phyloP scores from a whole-genome alignment of 2,797 vertebrate genomes.

The Taeniopygia guttata region DNA sequence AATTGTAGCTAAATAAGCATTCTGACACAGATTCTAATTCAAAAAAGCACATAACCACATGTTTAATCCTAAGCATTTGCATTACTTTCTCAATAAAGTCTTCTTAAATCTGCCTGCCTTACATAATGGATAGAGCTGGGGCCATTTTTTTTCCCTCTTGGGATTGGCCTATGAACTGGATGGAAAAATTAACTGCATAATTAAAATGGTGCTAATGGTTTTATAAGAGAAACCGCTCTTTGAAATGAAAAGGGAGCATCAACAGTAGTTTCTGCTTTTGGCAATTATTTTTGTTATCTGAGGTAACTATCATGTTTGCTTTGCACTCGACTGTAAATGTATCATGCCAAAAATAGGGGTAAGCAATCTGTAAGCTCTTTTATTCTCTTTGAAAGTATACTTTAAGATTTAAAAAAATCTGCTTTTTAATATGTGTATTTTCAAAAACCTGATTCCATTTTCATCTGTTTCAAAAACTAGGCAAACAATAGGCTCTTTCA shows the following conservation, averaged over 20 bases:
- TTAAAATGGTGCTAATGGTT: background rate
- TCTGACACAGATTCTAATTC: background rate
- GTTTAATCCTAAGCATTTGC: conserved; percentile 11
- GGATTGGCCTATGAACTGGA: background rate
- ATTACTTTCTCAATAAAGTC: conserved; percentile 21
- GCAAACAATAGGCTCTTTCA: background rate
- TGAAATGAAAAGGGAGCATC: background rate
- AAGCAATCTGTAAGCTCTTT: background rate
- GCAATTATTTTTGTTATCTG: background rate
- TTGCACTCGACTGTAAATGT: background rate
- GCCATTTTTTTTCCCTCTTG: background rate
- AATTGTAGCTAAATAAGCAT: background rate
- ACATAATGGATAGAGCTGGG: background rate
- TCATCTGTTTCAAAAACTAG: background rate
- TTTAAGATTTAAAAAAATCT: background rate
- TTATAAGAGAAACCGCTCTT: background rate
- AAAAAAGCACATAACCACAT: background rate
- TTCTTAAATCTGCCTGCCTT: background rate
- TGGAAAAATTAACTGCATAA: background rate
- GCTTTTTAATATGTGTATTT: background rate
- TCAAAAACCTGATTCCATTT: background rate
- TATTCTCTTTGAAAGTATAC: background rate
- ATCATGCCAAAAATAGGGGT: background rate
- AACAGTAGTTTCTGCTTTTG: background rate
- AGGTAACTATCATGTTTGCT: background rate